Conservation (phyloP, 2,797 vertebrate species). For the Hapalemur alaotrensis region DNA sequence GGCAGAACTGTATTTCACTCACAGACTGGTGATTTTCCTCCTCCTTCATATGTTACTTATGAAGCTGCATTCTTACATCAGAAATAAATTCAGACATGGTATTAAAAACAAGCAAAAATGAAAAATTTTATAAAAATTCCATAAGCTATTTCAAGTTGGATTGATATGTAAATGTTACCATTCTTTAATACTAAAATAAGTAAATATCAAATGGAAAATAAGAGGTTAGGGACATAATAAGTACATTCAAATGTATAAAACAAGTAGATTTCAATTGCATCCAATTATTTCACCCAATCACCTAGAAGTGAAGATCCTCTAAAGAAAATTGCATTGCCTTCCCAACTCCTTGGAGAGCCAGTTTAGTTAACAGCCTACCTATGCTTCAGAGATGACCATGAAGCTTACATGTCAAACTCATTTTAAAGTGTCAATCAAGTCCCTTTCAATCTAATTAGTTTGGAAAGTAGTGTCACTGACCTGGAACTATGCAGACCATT, state of each 20-base stretch:
- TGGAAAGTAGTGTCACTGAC: constrained; percentile 81
- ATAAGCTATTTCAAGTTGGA: constrained; percentile 25
- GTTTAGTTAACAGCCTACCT: constrained; percentile 78
- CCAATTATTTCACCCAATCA: constrained; percentile 70
- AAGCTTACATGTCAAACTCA: constrained; percentile 79
- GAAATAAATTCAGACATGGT: constrained; percentile 31
- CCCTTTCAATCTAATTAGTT: constrained; percentile 80
- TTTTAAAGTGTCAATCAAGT: constrained; percentile 81
- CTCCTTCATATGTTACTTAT: background rate
- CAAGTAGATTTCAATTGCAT: constrained; percentile 70
- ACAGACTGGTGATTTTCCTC: background rate
- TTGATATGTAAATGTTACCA: background rate
- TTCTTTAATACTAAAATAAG: constrained; percentile 37
- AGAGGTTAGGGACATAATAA: constrained; percentile 17
- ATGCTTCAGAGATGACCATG: constrained; percentile 75
- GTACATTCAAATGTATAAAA: constrained; percentile 70
- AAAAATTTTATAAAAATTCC: background rate
- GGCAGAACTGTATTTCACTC: background rate
- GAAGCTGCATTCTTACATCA: background rate
- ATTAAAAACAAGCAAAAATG: constrained; percentile 27
- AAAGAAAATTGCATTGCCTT: constrained; percentile 78
- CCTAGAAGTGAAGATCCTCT: constrained; percentile 69
- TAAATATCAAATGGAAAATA: constrained; percentile 55
- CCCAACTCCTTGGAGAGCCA: constrained; percentile 74
- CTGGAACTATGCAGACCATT: constrained; percentile 73